phyloP scores from a whole-genome alignment of 2,113 vertebrate genomes.

The Glaucidium brasilianum region DNA sequence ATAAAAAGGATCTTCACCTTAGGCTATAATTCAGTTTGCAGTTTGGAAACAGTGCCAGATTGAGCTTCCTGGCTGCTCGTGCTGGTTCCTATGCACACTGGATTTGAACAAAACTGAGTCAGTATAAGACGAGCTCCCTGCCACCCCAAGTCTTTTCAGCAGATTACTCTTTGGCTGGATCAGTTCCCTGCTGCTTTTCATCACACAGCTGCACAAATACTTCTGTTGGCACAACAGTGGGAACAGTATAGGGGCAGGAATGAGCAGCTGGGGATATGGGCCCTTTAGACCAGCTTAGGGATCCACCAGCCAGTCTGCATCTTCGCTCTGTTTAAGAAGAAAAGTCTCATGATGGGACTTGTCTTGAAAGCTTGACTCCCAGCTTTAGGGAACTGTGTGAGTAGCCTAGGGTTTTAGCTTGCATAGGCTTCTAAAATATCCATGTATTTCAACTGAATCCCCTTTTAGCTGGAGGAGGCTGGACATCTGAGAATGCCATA shows the following conservation, averaged over 20 bases:
- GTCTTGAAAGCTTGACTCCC: background rate
- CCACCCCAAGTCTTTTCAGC: background rate
- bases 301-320: background rate
- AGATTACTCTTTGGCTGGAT: conserved; percentile 30
- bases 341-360: background rate
- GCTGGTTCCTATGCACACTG: background rate
- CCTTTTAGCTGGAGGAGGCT: background rate
- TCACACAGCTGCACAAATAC: conserved; percentile 23
- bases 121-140: background rate
- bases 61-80: conserved; percentile 8
- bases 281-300: background rate
- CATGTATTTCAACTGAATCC: background rate
- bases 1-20: conserved; percentile 39
- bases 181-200: conserved; percentile 43
- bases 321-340: background rate
- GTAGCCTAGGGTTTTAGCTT: background rate
- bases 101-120: conserved; percentile 16
- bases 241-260: conserved; percentile 8
- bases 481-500: background rate
- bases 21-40: conserved; percentile 21
- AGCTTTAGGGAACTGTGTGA: background rate
- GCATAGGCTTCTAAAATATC: background rate
- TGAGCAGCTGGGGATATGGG: background rate
- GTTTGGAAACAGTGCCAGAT: background rate
- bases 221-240: conserved; percentile 24